phyloP scores from a whole-genome alignment of 2,888 invertebrate species.

The Griposia aprilina region DNA sequence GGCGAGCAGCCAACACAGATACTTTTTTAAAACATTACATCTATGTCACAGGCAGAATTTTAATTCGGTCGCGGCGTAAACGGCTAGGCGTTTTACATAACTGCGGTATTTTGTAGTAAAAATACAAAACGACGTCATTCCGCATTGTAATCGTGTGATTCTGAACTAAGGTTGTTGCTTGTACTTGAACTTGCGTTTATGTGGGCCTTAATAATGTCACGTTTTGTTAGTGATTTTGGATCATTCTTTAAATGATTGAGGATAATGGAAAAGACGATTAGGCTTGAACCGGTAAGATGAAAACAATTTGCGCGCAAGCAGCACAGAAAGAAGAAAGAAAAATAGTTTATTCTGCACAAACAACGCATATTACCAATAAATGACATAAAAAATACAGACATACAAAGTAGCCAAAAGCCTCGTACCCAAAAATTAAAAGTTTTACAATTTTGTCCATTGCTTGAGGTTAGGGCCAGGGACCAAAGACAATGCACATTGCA shows the following conservation, averaged over 20 bases:
- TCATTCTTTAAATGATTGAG: background rate
- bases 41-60: slow-evolving; percentile 58
- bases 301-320: too few relatives aligned
- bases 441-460: too few relatives aligned
- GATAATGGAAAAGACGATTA: background rate
- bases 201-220: slow-evolving; percentile 12
- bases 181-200: slow-evolving; percentile 43
- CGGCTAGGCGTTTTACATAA: slow-evolving; percentile 60
- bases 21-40: slow-evolving; percentile 50
- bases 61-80: slow-evolving; percentile 53
- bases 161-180: slow-evolving; percentile 34
- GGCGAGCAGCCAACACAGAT: slow-evolving; percentile 13
- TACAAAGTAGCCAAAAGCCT: too few relatives aligned
- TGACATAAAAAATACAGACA: too few relatives aligned
- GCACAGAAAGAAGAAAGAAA: too few relatives aligned
- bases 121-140: slow-evolving; percentile 54
- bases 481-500: too few relatives aligned
- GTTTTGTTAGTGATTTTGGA: slow-evolving; percentile 21
- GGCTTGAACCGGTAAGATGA: background rate
- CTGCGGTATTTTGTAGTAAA: slow-evolving; percentile 48
- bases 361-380: too few relatives aligned
- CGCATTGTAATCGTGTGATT: slow-evolving; percentile 54
- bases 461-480: too few relatives aligned
- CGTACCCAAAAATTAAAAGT: too few relatives aligned
- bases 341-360: too few relatives aligned